These are phyloP conservation scores for Caranx melampygus DNA, from an alignment of 2,113 vertebrate species.

Conservation along the genomic window DNA sequence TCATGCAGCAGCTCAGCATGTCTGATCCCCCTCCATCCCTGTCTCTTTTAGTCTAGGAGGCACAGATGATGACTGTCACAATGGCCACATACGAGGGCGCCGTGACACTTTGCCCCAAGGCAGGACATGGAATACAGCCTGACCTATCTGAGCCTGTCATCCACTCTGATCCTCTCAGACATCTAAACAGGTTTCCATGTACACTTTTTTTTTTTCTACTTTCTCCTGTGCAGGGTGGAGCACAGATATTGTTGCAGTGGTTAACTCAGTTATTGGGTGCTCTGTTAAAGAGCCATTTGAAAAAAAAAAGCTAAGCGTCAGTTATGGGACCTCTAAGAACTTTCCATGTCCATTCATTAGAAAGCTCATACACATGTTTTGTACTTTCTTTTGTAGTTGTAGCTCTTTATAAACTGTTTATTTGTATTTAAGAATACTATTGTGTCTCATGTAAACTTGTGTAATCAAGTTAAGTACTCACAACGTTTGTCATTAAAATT, in stretches of 20 bases:
- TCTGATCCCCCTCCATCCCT: conserved; percentile 31
- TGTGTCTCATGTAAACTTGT: neutral
- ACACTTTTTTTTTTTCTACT: neutral
- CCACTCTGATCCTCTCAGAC: neutral
- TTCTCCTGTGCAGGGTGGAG: neutral
- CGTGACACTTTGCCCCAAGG: conserved; percentile 46
- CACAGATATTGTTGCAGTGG: neutral
- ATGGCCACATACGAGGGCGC: conserved; percentile 38
- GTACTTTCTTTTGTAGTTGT: neutral
- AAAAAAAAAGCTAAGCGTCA: neutral
- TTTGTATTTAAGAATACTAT: neutral
- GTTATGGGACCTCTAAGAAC: neutral
- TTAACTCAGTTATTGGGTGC: neutral
- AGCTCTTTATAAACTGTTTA: neutral
- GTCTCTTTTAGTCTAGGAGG: conserved; percentile 55
- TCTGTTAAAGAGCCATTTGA: neutral
- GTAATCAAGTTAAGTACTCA: neutral
- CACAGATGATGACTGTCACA: conserved; percentile 64
- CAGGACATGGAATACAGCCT: conserved; percentile 39
- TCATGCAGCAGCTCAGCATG: conserved; percentile 42
- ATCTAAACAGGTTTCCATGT: neutral
- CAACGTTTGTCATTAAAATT: neutral
- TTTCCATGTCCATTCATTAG: neutral
- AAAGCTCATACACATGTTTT: neutral
- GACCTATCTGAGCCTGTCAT: conserved; percentile 63